These are phyloP conservation scores for Glaucomys volans DNA, from an alignment of 2,113 vertebrate species.

Conservation along the genomic window DNA sequence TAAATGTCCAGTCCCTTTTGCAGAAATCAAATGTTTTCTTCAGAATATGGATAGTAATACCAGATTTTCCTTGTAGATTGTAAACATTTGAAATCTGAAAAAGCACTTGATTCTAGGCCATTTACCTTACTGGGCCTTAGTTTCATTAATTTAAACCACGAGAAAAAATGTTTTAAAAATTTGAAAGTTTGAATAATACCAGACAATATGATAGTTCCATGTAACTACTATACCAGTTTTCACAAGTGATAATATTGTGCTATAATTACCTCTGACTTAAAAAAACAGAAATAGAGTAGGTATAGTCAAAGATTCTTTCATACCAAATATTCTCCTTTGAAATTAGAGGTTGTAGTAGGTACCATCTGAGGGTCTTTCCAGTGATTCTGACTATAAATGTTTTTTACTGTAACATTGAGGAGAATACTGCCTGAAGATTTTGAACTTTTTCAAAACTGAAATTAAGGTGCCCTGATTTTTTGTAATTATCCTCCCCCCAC, in stretches of 20 bases:
- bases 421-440: background rate
- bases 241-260: background rate
- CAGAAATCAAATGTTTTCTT: background rate
- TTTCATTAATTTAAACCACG: conserved; percentile 21
- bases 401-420: background rate
- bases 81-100: background rate
- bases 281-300: background rate
- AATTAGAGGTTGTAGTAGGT: background rate
- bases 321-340: background rate
- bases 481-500: background rate
- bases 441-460: background rate
- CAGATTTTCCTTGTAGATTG: background rate
- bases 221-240: background rate
- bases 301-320: background rate
- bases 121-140: background rate
- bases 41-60: background rate
- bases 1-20: background rate
- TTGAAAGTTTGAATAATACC: background rate
- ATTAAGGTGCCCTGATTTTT: conserved; percentile 10
- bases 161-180: background rate
- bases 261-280: background rate
- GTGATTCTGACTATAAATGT: background rate
- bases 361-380: background rate
- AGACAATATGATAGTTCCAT: background rate
- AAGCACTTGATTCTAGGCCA: background rate